These are phyloP conservation scores for Rhabdomys pumilio DNA, from an alignment of 2,797 vertebrate genomes.

Conservation along the genomic window DNA sequence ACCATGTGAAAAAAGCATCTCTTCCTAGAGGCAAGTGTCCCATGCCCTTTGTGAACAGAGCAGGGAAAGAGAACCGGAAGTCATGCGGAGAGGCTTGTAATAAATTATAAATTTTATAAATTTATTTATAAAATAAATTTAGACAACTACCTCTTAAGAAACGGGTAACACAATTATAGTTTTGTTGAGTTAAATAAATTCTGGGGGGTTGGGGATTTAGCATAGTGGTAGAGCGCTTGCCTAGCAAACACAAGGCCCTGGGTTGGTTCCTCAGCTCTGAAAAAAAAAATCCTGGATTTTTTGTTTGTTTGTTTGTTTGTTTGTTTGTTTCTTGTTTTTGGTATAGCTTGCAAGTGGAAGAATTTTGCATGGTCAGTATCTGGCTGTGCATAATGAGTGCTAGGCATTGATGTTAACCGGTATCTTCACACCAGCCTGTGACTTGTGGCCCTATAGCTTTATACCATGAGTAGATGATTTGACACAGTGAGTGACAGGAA, in stretches of 20 bases:
- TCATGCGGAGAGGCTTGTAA: background rate
- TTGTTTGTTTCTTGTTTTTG: background rate
- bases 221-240: too few species aligned
- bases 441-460: conserved; percentile 27
- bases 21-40: background rate
- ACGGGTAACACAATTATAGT: background rate
- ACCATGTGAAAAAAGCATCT: background rate
- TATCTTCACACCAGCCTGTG: background rate
- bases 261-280: too few species aligned
- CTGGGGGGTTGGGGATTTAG: background rate
- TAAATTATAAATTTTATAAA: background rate
- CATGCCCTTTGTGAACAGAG: background rate
- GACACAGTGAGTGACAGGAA: conserved; percentile 9
- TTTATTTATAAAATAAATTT: conserved; percentile 16
- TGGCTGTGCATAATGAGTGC: conserved; percentile 17
- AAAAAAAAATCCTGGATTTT: too few species aligned
- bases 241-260: too few species aligned
- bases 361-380: conserved; percentile 32
- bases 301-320: too few species aligned
- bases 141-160: conserved; percentile 42
- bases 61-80: background rate
- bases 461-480: conserved; percentile 22
- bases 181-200: conserved; percentile 42
- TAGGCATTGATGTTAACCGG: conserved; percentile 9
- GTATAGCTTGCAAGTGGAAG: background rate